Evolutionary conservation across 2,113 vertebrate species (phyloP).

Genomic region (Corydoras sp.): DNA sequence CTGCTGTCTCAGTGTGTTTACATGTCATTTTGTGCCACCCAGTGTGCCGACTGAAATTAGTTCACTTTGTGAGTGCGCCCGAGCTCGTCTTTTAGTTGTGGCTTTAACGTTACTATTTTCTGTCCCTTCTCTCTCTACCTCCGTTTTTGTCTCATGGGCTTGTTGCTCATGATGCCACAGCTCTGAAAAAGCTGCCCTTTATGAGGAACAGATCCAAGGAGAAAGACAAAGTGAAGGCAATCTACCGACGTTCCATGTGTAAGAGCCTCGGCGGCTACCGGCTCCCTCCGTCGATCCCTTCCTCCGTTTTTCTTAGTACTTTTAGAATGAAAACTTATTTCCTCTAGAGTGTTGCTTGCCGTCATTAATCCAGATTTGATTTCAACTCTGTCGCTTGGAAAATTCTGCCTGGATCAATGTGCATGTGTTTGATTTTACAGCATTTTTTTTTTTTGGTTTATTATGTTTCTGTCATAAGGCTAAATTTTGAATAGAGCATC

Average conservation of each 20-base stretch:
- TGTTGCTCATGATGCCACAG: conserved; percentile 82
- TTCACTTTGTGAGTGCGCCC: neutral
- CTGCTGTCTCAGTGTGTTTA: conserved; percentile 9
- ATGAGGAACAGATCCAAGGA: conserved; percentile 99
- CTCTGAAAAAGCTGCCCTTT: conserved; percentile 99
- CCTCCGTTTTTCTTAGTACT: conserved; percentile 30
- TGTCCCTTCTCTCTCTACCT: conserved; percentile 66
- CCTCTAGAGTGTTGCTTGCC: no score
- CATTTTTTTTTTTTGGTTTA: no score
- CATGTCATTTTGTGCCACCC: neutral
- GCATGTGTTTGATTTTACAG: no score
- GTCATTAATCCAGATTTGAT: no score
- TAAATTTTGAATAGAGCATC: no score
- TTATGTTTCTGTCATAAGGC: no score
- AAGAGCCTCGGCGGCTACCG: conserved; percentile 83
- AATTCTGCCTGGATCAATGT: no score
- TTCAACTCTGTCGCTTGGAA: no score
- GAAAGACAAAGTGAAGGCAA: conserved; percentile 98
- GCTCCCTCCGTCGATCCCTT: conserved; percentile 65
- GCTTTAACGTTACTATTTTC: conserved; percentile 90
- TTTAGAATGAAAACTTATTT: no score
- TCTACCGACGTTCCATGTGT: conserved; percentile 99
- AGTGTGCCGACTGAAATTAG: neutral
- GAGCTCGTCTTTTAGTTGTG: conserved; percentile 34
- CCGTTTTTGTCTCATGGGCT: conserved; percentile 58